A percentile compares a stretch with the other conserved stretches of the same genome.
These are phyloP conservation scores for Galeopterus variegatus DNA, from an alignment of 2,113 vertebrate species.

Conservation along the genomic window DNA sequence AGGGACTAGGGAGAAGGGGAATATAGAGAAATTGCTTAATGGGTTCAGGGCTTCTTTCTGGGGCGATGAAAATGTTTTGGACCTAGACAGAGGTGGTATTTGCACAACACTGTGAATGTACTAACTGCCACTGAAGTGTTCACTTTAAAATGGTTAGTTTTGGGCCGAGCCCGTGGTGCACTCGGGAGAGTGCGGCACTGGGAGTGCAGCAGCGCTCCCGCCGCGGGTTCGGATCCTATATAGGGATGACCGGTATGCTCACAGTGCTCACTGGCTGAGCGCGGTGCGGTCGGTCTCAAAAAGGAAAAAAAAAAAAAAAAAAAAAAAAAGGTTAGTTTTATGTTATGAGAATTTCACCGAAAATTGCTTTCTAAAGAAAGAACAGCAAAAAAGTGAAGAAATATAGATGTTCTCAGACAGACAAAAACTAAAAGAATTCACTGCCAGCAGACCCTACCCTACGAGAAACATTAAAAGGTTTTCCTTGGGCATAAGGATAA, in stretches of 20 bases:
- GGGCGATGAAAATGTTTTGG: not conserved
- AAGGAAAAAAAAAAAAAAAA: too few relatives aligned
- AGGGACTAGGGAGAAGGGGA: not conserved
- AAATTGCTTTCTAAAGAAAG: not conserved
- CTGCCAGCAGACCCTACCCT: not conserved
- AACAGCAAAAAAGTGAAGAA: not conserved
- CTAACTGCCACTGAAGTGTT: not conserved
- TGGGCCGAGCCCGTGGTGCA: too few relatives aligned
- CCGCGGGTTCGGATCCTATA: too few relatives aligned
- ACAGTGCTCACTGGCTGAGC: too few relatives aligned
- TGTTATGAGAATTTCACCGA: not conserved
- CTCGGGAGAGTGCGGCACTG: too few relatives aligned
- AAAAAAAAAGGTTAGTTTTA: slow-evolving; percentile 9
- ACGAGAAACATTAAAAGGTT: not conserved
- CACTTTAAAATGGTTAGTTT: slow-evolving; percentile 1
- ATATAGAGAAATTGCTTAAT: not conserved
- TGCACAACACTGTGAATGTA: not conserved
- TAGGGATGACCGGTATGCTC: too few relatives aligned
- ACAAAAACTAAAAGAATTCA: not conserved
- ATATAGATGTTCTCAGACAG: not conserved
- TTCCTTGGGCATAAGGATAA: not conserved
- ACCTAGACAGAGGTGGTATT: not conserved
- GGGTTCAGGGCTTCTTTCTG: not conserved
- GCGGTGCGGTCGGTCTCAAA: too few relatives aligned
- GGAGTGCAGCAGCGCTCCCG: too few relatives aligned